phyloP scores from a whole-genome alignment of 1,140 invertebrate species.

The Teleopsis dalmanni region DNA sequence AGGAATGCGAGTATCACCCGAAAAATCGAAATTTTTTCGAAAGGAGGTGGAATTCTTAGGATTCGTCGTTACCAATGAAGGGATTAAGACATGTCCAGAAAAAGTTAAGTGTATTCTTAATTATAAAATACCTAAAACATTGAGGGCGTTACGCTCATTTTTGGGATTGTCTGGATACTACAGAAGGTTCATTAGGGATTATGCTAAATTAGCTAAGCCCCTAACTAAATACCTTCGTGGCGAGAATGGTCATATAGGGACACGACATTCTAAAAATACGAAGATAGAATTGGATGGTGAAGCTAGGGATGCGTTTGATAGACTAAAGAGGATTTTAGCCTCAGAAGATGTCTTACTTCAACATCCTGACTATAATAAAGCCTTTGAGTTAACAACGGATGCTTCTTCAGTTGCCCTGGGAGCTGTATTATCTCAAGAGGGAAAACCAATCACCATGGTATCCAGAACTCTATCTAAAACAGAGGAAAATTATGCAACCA shows the following conservation, averaged over 20 bases:
- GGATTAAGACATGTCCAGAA: constrained; percentile 14
- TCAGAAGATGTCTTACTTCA: constrained; percentile 12
- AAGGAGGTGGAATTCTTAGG: constrained; percentile 15
- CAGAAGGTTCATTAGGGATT: not conserved
- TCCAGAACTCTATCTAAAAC: constrained; percentile 5
- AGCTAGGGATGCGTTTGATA: constrained; percentile 8
- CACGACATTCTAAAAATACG: not conserved
- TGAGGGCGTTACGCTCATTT: not conserved
- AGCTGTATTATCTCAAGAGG: constrained; percentile 27
- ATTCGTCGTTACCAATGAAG: constrained; percentile 8
- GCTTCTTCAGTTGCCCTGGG: constrained; percentile 25
- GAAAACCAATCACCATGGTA: constrained; percentile 7
- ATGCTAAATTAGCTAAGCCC: not conserved
- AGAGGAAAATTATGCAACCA: constrained; percentile 9
- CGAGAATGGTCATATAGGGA: not conserved
- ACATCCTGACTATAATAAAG: constrained; percentile 30
- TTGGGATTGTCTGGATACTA: not conserved
- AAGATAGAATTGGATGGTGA: not conserved
- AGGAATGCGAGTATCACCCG: constrained; percentile 44
- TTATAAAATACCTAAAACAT: constrained; percentile 6
- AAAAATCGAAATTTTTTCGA: constrained; percentile 44
- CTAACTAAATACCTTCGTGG: not conserved
- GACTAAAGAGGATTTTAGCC: constrained; percentile 13
- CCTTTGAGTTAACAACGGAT: constrained; percentile 36
- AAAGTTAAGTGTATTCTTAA: constrained; percentile 17